phyloP scores from a whole-genome alignment of 1,140 invertebrate species.

The Mizuhopecten yessoensis region DNA sequence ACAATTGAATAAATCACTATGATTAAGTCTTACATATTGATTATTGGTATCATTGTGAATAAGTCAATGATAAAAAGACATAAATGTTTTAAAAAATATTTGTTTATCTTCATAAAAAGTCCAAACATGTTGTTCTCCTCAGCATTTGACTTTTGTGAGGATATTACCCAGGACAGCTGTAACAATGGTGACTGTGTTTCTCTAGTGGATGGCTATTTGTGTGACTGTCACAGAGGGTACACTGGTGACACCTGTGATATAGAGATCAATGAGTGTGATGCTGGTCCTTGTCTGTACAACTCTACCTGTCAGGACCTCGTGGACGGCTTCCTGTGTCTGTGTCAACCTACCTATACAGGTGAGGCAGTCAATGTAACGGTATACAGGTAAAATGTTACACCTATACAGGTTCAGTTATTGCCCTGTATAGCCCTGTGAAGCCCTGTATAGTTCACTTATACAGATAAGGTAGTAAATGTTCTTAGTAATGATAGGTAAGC shows the following conservation, averaged over 20 bases:
- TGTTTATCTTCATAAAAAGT: too few relatives aligned
- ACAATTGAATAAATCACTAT: too few relatives aligned
- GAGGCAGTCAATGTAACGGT: not conserved
- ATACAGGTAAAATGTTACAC: not conserved
- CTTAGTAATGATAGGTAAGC: too few relatives aligned
- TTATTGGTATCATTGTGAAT: too few relatives aligned
- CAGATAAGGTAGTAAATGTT: too few relatives aligned
- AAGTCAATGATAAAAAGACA: too few relatives aligned
- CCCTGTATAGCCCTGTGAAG: too few relatives aligned
- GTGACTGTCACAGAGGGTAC: constrained; percentile 50
- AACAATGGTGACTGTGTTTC: constrained; percentile 36
- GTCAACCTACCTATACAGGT: constrained; percentile 45
- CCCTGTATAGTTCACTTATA: too few relatives aligned
- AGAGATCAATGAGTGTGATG: constrained; percentile 46
- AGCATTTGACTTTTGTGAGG: constrained; percentile 29
- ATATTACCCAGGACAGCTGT: not conserved
- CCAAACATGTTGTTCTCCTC: not conserved
- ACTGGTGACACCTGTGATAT: constrained; percentile 43
- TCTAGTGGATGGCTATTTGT: constrained; percentile 40
- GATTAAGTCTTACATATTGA: too few relatives aligned
- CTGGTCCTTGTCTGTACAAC: constrained; percentile 42
- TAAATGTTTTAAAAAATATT: too few relatives aligned
- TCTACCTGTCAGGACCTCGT: constrained; percentile 42
- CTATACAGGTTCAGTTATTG: too few relatives aligned
- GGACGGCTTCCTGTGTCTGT: constrained; percentile 42